These are phyloP conservation scores for Tenthredo livida DNA, from an alignment of 2,888 invertebrate species.

Conservation along the genomic window DNA sequence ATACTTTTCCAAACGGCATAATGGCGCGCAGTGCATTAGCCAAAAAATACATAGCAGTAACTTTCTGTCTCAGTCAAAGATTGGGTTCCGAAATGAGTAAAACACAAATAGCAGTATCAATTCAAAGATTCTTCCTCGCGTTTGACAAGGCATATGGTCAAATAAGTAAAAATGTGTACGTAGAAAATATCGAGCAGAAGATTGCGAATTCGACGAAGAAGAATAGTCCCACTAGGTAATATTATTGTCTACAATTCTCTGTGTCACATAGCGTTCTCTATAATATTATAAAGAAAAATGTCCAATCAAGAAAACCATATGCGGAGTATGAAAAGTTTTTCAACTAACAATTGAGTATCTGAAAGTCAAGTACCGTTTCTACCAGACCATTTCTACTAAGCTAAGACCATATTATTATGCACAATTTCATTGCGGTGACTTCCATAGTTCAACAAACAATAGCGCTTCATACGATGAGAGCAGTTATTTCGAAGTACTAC, in stretches of 20 bases:
- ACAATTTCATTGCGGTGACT: neutral
- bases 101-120: conserved; percentile 86
- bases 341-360: neutral
- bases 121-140: conserved; percentile 87
- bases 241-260: neutral
- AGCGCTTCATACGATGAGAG: conserved; percentile 67
- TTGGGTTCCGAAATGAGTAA: conserved; percentile 90
- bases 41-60: conserved; percentile 89
- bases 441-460: conserved; percentile 8
- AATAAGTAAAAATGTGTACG: conserved; percentile 79
- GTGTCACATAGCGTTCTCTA: neutral
- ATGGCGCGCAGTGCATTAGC: conserved; percentile 87
- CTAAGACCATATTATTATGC: neutral
- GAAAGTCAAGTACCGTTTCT: neutral
- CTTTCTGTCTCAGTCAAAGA: conserved; percentile 89
- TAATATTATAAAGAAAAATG: neutral
- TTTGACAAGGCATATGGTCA: conserved; percentile 87
- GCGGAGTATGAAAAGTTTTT: neutral
- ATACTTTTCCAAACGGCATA: conserved; percentile 90
- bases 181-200: conserved; percentile 76
- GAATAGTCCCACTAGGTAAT: conserved; percentile 61
- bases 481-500: conserved; percentile 81
- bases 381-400: neutral
- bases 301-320: neutral
- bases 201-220: conserved; percentile 69